Conservation (phyloP, 2,888 invertebrate species). For the Priapulus caudatus region DNA sequence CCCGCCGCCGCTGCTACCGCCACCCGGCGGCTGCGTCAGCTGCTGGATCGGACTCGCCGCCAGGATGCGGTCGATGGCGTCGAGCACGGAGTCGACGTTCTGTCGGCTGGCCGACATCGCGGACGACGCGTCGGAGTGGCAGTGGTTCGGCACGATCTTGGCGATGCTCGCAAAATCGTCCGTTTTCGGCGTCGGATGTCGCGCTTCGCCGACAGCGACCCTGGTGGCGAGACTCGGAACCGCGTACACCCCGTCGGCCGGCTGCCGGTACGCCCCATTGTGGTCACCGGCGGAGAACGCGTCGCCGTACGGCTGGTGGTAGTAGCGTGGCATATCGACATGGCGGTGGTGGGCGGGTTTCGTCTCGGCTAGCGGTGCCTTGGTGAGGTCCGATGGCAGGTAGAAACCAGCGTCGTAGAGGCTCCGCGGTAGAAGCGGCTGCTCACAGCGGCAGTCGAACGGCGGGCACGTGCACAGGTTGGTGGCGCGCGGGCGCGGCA, state of each 20-base stretch:
- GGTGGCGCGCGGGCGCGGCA: neutral
- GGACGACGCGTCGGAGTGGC: no score
- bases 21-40: constrained; percentile 1
- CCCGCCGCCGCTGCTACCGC: no score
- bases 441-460: neutral
- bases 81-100: neutral
- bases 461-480: constrained; percentile 3
- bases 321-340: no score
- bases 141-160: neutral
- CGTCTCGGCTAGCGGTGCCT: no score
- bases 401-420: no score
- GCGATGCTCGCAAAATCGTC: constrained; percentile 1
- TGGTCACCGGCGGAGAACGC: no score
- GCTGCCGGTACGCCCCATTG: no score
- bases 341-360: no score
- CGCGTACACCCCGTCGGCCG: no score
- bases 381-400: no score
- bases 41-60: no score
- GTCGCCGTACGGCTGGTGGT: no score
- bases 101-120: neutral
- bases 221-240: neutral
- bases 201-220: neutral
- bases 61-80: neutral
- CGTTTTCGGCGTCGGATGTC: neutral
- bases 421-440: neutral